These are phyloP conservation scores for Lutraria lutraria DNA, from an alignment of 2,888 invertebrate genomes.

Conservation along the genomic window DNA sequence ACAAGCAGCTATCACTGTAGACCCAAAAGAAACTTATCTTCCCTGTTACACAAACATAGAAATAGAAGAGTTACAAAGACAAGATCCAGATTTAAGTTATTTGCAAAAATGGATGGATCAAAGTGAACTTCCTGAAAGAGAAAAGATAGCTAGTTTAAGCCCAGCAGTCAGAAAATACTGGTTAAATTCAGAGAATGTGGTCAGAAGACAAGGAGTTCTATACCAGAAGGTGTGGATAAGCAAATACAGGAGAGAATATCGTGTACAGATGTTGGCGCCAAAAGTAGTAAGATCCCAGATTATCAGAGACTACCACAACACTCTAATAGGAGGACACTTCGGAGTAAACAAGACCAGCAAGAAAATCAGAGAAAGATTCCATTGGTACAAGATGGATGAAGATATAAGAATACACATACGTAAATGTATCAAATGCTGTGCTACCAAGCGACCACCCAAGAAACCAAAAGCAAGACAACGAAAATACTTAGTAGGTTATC, in stretches of 20 bases:
- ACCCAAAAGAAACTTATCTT: neutral
- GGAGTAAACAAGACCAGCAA: constrained; percentile 26
- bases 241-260: neutral
- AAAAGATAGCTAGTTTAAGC: neutral
- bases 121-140: neutral
- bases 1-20: neutral
- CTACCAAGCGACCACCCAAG: too few species aligned
- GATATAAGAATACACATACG: too few species aligned
- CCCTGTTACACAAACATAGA: constrained; percentile 11
- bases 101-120: too few species aligned
- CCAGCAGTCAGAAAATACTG: constrained; percentile 30
- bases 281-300: too few species aligned
- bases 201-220: neutral
- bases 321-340: too few species aligned
- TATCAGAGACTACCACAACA: too few species aligned
- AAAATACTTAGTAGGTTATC: neutral
- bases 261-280: constrained; percentile 20
- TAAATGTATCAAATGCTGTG: too few species aligned
- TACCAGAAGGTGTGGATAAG: constrained; percentile 24
- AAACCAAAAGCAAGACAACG: too few species aligned
- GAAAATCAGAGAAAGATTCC: too few species aligned
- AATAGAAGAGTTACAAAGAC: too few species aligned
- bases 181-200: constrained; percentile 30
- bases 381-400: too few species aligned
- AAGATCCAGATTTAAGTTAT: too few species aligned